Percentiles rank a stretch among this genome's conserved stretches.
Conservation (phyloP, 2,797 vertebrate species). For the Protosalanx chinensis region DNA sequence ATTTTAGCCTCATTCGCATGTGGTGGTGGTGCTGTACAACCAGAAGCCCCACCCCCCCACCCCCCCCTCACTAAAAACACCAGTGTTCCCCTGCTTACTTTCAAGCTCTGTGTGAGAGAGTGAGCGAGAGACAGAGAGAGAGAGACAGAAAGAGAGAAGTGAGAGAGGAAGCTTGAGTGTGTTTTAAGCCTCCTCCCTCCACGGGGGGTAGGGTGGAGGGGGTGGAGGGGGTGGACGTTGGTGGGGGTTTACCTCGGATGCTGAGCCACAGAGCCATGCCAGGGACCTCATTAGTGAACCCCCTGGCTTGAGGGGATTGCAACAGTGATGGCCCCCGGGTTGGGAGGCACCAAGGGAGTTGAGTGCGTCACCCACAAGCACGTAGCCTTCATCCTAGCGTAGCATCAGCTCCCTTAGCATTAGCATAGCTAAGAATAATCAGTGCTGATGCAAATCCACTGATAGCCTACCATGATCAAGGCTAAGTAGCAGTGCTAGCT, state of each 20-base stretch:
- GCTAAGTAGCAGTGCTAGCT: no score
- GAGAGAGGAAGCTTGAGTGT: background rate
- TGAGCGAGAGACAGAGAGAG: slow-evolving; percentile 25
- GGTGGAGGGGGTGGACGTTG: slow-evolving; percentile 26
- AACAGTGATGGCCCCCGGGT: slow-evolving; percentile 31
- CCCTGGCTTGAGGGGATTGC: slow-evolving; percentile 32
- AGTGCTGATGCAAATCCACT: no score
- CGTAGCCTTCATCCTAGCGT: slow-evolving; percentile 9
- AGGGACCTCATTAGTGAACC: slow-evolving; percentile 32
- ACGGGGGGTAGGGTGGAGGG: slow-evolving; percentile 20
- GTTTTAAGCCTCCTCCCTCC: no score
- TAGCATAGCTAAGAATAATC: no score
- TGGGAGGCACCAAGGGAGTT: slow-evolving; percentile 17
- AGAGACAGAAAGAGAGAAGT: background rate
- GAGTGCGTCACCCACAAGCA: slow-evolving; percentile 18
- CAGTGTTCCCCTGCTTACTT: slow-evolving; percentile 62
- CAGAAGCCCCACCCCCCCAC: background rate
- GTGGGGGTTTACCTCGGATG: background rate
- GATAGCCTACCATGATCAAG: no score
- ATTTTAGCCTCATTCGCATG: slow-evolving; percentile 90
- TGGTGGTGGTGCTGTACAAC: slow-evolving; percentile 70
- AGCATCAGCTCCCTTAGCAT: background rate
- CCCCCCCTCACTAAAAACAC: slow-evolving; percentile 35
- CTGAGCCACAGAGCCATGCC: slow-evolving; percentile 36
- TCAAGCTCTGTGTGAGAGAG: slow-evolving; percentile 65